These are phyloP conservation scores for Luidia sarsii DNA, from an alignment of 53 echinoderm and acorn worm genomes.

Conservation along the genomic window DNA sequence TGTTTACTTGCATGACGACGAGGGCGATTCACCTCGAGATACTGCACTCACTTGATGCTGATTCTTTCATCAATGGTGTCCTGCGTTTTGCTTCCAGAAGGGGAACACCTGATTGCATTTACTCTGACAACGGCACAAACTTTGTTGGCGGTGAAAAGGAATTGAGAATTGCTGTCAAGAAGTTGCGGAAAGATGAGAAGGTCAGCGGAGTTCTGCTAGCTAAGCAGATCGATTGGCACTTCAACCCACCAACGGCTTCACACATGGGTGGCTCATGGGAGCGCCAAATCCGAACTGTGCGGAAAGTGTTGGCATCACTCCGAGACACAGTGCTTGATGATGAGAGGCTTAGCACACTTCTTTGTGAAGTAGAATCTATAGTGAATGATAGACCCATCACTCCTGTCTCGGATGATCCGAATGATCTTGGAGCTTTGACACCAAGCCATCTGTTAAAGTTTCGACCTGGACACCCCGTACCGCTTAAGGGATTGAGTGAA, in stretches of 20 bases:
- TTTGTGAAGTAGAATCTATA: no score
- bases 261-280: conserved; percentile 77
- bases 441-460: not conserved
- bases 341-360: no score
- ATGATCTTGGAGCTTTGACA: not conserved
- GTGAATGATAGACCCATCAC: no score
- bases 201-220: no score
- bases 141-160: not conserved
- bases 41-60: conserved; percentile 52
- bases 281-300: conserved; percentile 58
- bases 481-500: not conserved
- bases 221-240: not conserved
- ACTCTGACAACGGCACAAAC: not conserved
- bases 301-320: no score
- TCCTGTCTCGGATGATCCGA: no score
- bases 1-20: conserved; percentile 62
- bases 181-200: no score
- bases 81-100: conserved; percentile 40
- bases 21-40: conserved; percentile 73
- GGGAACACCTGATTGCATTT: not conserved
- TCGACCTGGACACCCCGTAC: not conserved
- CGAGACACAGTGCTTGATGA: no score
- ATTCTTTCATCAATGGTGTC: conserved; percentile 62
- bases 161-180: not conserved
- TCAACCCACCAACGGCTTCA: conserved; percentile 36